These are phyloP conservation scores for Trichomycterus rosablanca DNA, from an alignment of 2,113 vertebrate species.

Conservation along the genomic window DNA sequence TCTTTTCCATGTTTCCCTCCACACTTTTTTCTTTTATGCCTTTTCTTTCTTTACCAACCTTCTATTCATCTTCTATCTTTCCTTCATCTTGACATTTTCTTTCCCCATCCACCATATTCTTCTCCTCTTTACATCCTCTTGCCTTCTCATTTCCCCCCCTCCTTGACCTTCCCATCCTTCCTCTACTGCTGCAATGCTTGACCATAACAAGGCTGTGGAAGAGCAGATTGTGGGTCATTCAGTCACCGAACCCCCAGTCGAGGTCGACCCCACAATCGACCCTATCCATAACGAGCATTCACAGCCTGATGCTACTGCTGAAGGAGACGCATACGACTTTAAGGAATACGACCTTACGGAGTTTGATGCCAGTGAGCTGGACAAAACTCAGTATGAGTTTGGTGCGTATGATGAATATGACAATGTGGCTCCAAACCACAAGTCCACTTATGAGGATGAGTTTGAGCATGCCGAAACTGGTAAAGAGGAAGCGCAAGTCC, in stretches of 20 bases:
- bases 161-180: slow-evolving; percentile 37
- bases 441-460: slow-evolving; percentile 72
- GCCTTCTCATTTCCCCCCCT: slow-evolving; percentile 20
- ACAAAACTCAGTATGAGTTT: slow-evolving; percentile 83
- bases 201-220: slow-evolving; percentile 85
- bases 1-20: background rate
- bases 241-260: slow-evolving; percentile 79
- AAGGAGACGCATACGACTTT: slow-evolving; percentile 79
- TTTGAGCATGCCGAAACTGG: slow-evolving; percentile 94
- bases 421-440: slow-evolving; percentile 76
- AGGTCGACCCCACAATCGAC: slow-evolving; percentile 72
- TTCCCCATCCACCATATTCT: background rate
- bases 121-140: slow-evolving; percentile 38
- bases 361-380: slow-evolving; percentile 64
- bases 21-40: background rate
- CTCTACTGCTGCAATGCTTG: slow-evolving; percentile 58
- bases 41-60: background rate
- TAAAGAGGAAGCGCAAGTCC: slow-evolving; percentile 77
- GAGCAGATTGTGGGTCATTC: slow-evolving; percentile 83
- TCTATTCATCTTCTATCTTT: background rate
- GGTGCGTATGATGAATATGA: slow-evolving; percentile 89
- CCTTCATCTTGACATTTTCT: background rate
- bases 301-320: slow-evolving; percentile 49
- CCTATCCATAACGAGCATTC: slow-evolving; percentile 59
- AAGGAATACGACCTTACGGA: slow-evolving; percentile 85